phyloP scores from a whole-genome alignment of 92 coral and sea anemone genomes.

The Actinostola sp. region DNA sequence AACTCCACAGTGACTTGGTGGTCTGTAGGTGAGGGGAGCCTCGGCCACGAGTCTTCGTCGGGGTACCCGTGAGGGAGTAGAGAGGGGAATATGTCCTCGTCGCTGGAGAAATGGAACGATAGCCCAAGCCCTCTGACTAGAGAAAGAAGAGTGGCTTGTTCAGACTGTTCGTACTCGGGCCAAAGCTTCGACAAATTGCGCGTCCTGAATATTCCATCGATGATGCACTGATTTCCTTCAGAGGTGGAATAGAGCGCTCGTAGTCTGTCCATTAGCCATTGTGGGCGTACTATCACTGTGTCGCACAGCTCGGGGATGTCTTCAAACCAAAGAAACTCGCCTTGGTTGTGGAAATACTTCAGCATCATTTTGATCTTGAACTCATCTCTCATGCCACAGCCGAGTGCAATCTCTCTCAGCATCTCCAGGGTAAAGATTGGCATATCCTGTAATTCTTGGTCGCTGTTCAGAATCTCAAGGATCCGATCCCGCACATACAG shows the following conservation, averaged over 20 bases:
- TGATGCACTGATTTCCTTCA: conserved; percentile 54
- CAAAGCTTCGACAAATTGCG: conserved; percentile 65
- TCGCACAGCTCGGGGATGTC: conserved; percentile 77
- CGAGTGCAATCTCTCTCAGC: conserved; percentile 75
- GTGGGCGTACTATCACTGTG: conserved; percentile 70
- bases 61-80: conserved; percentile 77
- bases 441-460: conserved; percentile 65
- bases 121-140: conserved; percentile 74
- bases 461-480: conserved; percentile 68
- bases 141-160: conserved; percentile 51
- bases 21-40: conserved; percentile 44
- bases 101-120: conserved; percentile 65
- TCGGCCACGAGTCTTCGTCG: conserved; percentile 69
- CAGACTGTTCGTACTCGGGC: conserved; percentile 61
- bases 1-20: conserved; percentile 75
- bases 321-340: conserved; percentile 90
- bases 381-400: conserved; percentile 87
- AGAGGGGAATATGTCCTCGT: conserved; percentile 71
- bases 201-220: conserved; percentile 69
- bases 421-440: conserved; percentile 70
- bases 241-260: conserved; percentile 56
- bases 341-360: conserved; percentile 85
- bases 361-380: conserved; percentile 80
- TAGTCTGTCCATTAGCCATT: conserved; percentile 76
- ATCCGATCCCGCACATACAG: conserved; percentile 82